These are phyloP conservation scores for Aphaenogaster ashmeadi DNA, from an alignment of 1,140 invertebrate species.

Conservation along the genomic window DNA sequence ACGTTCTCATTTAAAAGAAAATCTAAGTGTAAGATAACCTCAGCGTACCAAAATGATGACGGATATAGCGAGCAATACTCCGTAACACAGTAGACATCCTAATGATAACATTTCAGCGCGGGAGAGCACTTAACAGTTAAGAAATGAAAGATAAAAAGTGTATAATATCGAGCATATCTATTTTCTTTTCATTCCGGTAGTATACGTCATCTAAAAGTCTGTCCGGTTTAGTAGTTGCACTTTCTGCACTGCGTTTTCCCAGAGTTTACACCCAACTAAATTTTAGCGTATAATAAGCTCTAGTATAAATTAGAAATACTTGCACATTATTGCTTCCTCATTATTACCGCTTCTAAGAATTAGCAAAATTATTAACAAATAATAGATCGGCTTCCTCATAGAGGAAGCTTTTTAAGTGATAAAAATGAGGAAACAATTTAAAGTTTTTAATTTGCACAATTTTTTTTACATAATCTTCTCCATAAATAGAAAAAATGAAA, in stretches of 20 bases:
- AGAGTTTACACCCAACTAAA: no score
- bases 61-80: neutral
- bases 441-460: no score
- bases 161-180: neutral
- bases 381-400: no score
- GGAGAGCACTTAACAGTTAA: neutral
- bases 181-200: neutral
- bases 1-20: neutral
- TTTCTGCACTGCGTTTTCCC: neutral
- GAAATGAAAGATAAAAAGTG: conserved; percentile 15
- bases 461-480: no score
- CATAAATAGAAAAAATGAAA: no score
- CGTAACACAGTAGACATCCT: conserved; percentile 17
- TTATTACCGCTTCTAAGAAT: no score
- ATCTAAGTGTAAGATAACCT: conserved; percentile 3
- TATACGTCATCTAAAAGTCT: conserved; percentile 2
- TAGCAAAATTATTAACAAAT: no score
- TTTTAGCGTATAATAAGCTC: no score
- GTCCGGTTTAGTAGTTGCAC: neutral
- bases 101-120: conserved; percentile 20
- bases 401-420: no score
- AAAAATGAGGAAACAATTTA: no score
- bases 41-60: conserved; percentile 21
- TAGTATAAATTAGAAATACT: no score
- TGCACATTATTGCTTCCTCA: no score